Conservation (phyloP, 2,113 vertebrate species). For the Holacanthus passer region DNA sequence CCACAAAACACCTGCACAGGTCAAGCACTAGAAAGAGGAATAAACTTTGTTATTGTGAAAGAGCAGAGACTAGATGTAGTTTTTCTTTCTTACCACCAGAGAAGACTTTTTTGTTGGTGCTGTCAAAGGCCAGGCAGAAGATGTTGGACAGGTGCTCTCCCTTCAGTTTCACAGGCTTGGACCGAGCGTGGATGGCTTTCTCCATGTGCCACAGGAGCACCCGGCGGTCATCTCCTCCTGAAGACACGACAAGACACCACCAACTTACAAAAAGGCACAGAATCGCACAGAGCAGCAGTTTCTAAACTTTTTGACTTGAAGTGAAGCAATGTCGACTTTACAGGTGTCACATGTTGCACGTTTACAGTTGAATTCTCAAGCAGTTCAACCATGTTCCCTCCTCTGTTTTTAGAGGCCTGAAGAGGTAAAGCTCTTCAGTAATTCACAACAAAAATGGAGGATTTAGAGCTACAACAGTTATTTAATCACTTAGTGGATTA, state of each 20-base stretch:
- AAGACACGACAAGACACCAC: not conserved
- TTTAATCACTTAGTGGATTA: not conserved
- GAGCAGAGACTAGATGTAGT: not conserved
- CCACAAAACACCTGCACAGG: not conserved
- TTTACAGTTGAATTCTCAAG: too few relatives aligned
- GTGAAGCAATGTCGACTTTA: not conserved
- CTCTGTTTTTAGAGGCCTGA: too few relatives aligned
- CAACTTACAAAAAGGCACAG: not conserved
- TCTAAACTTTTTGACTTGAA: not conserved
- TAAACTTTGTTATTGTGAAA: not conserved
- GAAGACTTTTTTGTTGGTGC: slow-evolving; percentile 95
- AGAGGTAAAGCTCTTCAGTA: not conserved
- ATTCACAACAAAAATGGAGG: too few relatives aligned
- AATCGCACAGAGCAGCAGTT: not conserved
- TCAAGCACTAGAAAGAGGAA: not conserved
- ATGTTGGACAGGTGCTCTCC: slow-evolving; percentile 99
- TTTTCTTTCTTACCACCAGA: slow-evolving; percentile 90
- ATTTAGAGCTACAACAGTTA: not conserved
- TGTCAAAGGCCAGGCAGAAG: slow-evolving; percentile 98
- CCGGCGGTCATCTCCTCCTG: slow-evolving; percentile 96
- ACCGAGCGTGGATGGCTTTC: slow-evolving; percentile 91
- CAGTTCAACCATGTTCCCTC: too few relatives aligned
- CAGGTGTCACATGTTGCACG: not conserved
- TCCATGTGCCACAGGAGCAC: slow-evolving; percentile 98
- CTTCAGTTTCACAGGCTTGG: slow-evolving; percentile 95